These are phyloP conservation scores for Ptychoptera albimana DNA, from an alignment of 2,888 invertebrate genomes.

Conservation along the genomic window DNA sequence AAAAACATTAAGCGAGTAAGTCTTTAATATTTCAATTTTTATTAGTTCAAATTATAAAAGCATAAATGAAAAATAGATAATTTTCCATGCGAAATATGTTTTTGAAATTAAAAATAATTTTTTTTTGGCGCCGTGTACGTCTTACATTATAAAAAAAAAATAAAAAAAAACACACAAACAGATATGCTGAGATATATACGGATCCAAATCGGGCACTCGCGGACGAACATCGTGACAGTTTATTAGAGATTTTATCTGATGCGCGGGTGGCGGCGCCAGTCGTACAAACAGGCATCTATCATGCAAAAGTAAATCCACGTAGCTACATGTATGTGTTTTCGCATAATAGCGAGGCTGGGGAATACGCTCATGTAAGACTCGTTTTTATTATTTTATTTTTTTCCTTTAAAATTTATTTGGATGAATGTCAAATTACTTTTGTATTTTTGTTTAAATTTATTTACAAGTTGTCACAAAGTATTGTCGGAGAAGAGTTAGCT, in stretches of 20 bases:
- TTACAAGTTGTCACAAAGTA: conserved; percentile 51
- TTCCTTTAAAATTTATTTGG: not conserved
- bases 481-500: conserved; percentile 74
- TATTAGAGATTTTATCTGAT: conserved; percentile 79
- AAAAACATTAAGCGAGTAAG: conserved; percentile 46
- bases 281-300: conserved; percentile 57
- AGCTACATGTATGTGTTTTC: conserved; percentile 81
- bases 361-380: conserved; percentile 63
- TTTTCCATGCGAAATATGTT: not conserved
- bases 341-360: conserved; percentile 65
- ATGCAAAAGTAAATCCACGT: conserved; percentile 55
- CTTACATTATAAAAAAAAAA: not conserved
- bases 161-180: no score
- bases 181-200: conserved; percentile 40
- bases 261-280: conserved; percentile 73
- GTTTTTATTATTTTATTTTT: conserved; percentile 17
- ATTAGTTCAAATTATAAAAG: no score
- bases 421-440: not conserved
- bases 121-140: conserved; percentile 6
- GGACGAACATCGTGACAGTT: conserved; percentile 53
- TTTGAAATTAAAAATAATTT: conserved; percentile 1
- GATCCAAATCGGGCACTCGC: conserved; percentile 39
- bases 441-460: not conserved
- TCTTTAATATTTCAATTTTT: conserved; percentile 7
- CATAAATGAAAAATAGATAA: not conserved